Conservation (phyloP, 2,888 invertebrate species). For the Biston stratarius region DNA sequence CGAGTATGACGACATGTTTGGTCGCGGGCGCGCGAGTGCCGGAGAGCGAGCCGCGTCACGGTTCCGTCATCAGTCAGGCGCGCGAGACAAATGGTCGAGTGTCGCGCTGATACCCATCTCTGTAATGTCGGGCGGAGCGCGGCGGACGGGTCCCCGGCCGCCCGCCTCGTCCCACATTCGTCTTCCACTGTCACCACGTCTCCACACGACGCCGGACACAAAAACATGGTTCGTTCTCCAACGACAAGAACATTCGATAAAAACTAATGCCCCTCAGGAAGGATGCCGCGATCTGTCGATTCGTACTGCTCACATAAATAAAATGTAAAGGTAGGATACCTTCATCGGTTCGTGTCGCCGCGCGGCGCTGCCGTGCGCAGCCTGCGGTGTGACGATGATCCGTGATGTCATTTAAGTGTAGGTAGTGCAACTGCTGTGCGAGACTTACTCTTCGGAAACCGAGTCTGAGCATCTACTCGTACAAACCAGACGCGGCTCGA, state of each 20-base stretch:
- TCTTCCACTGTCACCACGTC: constrained; percentile 73
- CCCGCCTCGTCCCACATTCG: constrained; percentile 59
- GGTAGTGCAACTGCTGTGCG: too few species aligned
- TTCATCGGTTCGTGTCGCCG: neutral
- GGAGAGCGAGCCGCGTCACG: constrained; percentile 40
- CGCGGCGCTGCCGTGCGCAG: too few species aligned
- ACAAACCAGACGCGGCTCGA: too few species aligned
- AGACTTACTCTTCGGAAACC: too few species aligned
- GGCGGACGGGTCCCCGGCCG: constrained; percentile 49
- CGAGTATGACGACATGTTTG: too few species aligned
- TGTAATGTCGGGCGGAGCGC: constrained; percentile 56
- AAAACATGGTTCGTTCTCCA: constrained; percentile 34
- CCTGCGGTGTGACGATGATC: too few species aligned
- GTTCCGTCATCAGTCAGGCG: constrained; percentile 57
- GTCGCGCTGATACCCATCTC: constrained; percentile 71
- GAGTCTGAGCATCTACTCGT: too few species aligned
- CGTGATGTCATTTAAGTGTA: too few species aligned
- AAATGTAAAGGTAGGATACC: neutral
- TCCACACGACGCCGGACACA: constrained; percentile 25
- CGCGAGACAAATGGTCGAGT: constrained; percentile 64
- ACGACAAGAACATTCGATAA: constrained; percentile 29
- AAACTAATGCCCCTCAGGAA: constrained; percentile 35
- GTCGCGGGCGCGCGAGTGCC: constrained; percentile 1
- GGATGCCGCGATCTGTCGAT: constrained; percentile 27
- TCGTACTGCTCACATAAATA: constrained; percentile 13